These are phyloP conservation scores for Phyto melanocephala DNA, from an alignment of 2,888 invertebrate genomes.

Conservation along the genomic window DNA sequence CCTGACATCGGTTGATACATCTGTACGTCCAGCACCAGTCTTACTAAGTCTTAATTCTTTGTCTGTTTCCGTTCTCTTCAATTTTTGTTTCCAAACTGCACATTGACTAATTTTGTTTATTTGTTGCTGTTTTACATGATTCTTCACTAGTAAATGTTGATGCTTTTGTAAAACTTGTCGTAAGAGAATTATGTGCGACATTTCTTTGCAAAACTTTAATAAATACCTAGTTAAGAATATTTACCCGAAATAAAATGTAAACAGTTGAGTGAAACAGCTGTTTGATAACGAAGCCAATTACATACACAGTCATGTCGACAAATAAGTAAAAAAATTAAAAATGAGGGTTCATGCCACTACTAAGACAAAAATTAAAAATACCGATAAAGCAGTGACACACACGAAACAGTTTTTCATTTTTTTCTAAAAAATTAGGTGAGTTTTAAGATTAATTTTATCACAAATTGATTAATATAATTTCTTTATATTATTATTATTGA, in stretches of 20 bases:
- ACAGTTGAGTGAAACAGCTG: not conserved
- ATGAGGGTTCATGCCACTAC: too few relatives aligned
- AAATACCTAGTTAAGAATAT: not conserved
- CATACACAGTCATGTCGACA: too few relatives aligned
- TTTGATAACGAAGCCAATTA: too few relatives aligned
- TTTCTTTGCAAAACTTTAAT: constrained; percentile 33
- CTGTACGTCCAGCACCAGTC: constrained; percentile 57
- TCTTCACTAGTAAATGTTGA: not conserved
- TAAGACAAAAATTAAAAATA: too few relatives aligned
- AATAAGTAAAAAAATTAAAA: too few relatives aligned
- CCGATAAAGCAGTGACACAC: too few relatives aligned
- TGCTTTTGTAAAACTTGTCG: constrained; percentile 65
- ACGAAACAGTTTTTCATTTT: too few relatives aligned
- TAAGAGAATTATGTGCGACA: constrained; percentile 70
- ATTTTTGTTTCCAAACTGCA: constrained; percentile 42
- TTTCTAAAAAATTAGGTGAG: too few relatives aligned
- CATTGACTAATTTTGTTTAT: constrained; percentile 45
- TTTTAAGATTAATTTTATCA: too few relatives aligned
- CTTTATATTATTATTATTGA: too few relatives aligned
- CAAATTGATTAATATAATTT: too few relatives aligned
- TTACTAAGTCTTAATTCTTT: constrained; percentile 32
- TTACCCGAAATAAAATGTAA: not conserved
- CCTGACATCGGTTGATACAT: constrained; percentile 81
- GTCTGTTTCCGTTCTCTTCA: not conserved
- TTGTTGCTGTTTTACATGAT: constrained; percentile 27